These are phyloP conservation scores for Cavia aperea DNA, from an alignment of 2,113 vertebrate genomes.

Conservation along the genomic window DNA sequence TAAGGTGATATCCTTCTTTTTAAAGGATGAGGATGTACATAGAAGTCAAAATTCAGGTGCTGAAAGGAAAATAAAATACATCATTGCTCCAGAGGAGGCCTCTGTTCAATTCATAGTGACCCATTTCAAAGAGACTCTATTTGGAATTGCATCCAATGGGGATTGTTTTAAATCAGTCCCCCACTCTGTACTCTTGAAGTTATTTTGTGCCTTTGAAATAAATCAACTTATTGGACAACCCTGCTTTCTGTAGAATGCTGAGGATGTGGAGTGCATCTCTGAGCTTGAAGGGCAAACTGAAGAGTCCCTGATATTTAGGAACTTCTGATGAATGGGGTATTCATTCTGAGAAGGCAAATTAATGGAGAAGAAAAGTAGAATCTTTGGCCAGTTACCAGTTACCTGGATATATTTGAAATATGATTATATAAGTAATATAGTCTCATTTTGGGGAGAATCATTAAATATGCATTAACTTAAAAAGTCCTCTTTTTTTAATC, in stretches of 20 bases:
- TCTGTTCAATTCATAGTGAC: slow-evolving; percentile 6
- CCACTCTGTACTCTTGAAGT: not conserved
- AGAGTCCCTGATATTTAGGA: not conserved
- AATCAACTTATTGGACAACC: not conserved
- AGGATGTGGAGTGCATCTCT: not conserved
- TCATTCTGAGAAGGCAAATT: slow-evolving; percentile 8
- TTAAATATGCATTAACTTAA: not conserved
- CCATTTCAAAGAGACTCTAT: slow-evolving; percentile 22
- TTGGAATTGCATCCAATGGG: not conserved
- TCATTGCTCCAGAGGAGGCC: slow-evolving; percentile 5
- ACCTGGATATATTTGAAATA: not conserved
- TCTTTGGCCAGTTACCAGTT: not conserved
- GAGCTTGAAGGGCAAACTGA: not conserved
- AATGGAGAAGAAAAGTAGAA: not conserved
- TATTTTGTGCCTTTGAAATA: slow-evolving; percentile 20
- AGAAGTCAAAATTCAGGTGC: not conserved
- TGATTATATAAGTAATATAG: not conserved
- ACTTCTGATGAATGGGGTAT: not conserved
- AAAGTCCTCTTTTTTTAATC: not conserved
- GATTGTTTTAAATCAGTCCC: slow-evolving; percentile 12
- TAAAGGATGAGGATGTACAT: not conserved
- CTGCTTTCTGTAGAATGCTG: not conserved
- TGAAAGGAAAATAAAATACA: slow-evolving; percentile 22
- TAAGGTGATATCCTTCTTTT: slow-evolving; percentile 40
- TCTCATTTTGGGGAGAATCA: not conserved